Conservation (phyloP, 2,888 invertebrate species). For the Coecobrya sp. region DNA sequence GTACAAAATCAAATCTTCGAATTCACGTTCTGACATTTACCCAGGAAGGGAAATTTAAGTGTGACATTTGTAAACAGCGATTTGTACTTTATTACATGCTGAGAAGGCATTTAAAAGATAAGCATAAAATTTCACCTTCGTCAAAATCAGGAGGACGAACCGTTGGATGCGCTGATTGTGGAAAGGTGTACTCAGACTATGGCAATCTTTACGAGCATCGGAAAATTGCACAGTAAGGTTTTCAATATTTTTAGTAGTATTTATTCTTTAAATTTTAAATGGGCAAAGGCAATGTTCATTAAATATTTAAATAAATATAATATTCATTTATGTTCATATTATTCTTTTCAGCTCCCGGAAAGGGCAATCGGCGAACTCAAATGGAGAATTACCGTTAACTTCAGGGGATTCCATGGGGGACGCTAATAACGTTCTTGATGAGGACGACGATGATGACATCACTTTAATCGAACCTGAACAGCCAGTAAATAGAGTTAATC, state of each 20-base stretch:
- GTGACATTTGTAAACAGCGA: neutral
- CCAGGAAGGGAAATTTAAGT: neutral
- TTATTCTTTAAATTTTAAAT: neutral
- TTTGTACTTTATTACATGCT: constrained; percentile 28
- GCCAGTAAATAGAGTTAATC: neutral
- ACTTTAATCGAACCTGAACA: neutral
- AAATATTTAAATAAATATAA: too few relatives aligned
- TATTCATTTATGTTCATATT: neutral
- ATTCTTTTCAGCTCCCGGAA: too few relatives aligned
- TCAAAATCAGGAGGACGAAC: neutral
- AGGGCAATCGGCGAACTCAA: too few relatives aligned
- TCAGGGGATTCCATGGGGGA: too few relatives aligned
- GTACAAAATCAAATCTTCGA: neutral
- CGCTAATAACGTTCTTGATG: neutral
- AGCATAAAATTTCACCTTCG: neutral
- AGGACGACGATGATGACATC: neutral
- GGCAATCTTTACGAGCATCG: neutral
- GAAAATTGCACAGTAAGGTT: constrained; percentile 3
- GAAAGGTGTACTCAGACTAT: neutral
- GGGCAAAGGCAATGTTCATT: too few relatives aligned
- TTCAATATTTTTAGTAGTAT: neutral
- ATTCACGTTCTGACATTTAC: neutral
- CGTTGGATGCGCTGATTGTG: constrained; percentile 1
- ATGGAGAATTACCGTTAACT: too few relatives aligned
- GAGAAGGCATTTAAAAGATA: neutral